Evolutionary conservation across 2,113 vertebrate species (phyloP).

Genomic region (Notechis scutatus): DNA sequence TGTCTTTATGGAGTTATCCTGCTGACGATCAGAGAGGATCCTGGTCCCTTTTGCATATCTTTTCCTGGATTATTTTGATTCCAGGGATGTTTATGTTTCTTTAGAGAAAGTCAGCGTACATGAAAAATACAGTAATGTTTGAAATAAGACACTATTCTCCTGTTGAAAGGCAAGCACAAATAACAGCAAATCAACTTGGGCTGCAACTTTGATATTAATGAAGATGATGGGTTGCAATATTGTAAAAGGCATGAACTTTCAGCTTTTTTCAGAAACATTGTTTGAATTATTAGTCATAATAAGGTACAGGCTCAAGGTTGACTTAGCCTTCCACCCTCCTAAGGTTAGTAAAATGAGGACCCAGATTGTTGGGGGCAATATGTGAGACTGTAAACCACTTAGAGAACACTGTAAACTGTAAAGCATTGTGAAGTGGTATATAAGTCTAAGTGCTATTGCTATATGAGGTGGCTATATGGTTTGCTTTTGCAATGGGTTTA

Average conservation of each 20-base stretch:
- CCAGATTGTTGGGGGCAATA: too few relatives aligned
- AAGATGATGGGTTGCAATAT: neutral
- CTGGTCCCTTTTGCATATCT: neutral
- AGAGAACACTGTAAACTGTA: too few relatives aligned
- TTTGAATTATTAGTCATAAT: neutral
- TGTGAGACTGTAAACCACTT: too few relatives aligned
- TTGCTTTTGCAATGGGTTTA: neutral
- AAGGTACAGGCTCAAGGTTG: too few relatives aligned
- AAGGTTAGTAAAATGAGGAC: too few relatives aligned
- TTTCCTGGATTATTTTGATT: neutral
- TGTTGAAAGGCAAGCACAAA: neutral
- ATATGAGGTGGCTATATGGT: neutral
- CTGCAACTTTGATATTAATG: neutral
- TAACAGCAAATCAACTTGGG: neutral
- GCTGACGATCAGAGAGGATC: neutral
- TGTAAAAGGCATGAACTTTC: neutral
- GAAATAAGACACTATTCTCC: neutral
- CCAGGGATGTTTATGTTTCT: neutral
- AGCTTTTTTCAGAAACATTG: neutral
- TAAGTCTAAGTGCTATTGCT: too few relatives aligned
- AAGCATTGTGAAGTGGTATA: too few relatives aligned
- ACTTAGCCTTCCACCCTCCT: too few relatives aligned
- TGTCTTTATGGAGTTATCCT: neutral
- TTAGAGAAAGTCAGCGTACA: neutral
- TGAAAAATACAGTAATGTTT: neutral